Evolutionary conservation across 2,113 vertebrate species (phyloP), one percentile per base, ranked within the genome.

Genomic region (Xiphophorus hellerii): DNA sequence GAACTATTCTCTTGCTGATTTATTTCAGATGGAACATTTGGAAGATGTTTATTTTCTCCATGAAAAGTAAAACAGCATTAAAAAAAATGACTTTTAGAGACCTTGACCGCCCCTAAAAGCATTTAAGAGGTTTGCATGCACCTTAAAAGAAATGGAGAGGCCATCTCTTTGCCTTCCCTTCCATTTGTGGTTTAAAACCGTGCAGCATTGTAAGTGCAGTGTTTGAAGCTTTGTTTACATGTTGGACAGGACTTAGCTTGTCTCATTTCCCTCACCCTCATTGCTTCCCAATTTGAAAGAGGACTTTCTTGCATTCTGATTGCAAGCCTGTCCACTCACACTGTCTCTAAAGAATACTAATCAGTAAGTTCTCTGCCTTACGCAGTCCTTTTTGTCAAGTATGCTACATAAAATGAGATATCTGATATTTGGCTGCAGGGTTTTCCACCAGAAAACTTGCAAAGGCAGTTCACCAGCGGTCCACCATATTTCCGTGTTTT

Each of bases 221-320:
- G 86, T 90, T 83, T 91, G 82, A 89, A 87, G 88, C 88, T 85
- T 87, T 91, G 85, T 92, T 92, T 91, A 90, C 90, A 90, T 84
- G 86, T 82, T 85, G 77, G 91, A 90, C 86, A 85, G 81, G 77
- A 74, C 85, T 85, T 73, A 30, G 80, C 85, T 28, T 90, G 86
- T 90, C 86, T 83, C 73, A 27, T 78, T 75, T 83, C 81, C 78
- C 87, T 79, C 85, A 71, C 83, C 85, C 79, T 74, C 80, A 72
- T 80, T 81, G 86, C 71, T 81, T 66, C 75, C 10, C 44, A n/a
- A 76, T 75, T 84, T 89, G 85, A 92, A 86, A 88, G 88, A 92
- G 82, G 88, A 92, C 92, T 90, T 92, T 90, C 90, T 93, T 94
- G 91, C 88, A 92, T 92, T 92, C 78, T 92, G 90, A 94, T 91